Conservation (phyloP, 2,797 vertebrate genomes). For the Malurus leucopterus region DNA sequence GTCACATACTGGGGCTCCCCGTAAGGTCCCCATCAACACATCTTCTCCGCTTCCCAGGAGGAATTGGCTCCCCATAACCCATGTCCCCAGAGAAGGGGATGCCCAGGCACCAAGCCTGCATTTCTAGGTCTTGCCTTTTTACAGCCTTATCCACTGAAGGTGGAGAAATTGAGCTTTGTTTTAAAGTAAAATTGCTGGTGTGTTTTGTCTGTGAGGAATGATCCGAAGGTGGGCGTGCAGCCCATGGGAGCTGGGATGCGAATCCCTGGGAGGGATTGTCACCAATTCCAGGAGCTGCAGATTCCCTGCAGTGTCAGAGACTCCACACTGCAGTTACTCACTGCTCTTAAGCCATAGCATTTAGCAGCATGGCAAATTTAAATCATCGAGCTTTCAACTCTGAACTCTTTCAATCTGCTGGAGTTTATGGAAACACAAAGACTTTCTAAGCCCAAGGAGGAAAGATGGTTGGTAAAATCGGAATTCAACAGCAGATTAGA, state of each 20-base stretch:
- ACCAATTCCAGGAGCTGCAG: not conserved
- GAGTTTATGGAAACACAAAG: conserved; percentile 18
- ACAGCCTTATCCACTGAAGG: not conserved
- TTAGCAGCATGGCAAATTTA: not conserved
- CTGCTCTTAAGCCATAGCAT: not conserved
- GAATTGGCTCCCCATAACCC: not conserved
- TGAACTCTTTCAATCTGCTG: not conserved
- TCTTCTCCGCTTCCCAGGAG: not conserved
- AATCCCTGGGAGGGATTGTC: not conserved
- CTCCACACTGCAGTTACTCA: not conserved
- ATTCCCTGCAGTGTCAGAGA: not conserved
- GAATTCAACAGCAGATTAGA: conserved; percentile 42
- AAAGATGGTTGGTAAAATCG: not conserved
- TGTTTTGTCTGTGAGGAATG: not conserved
- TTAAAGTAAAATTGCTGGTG: not conserved
- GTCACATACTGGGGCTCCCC: not conserved
- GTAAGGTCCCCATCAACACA: not conserved
- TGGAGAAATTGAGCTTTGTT: not conserved
- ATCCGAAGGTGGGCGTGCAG: accelerated
- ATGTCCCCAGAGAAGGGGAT: accelerated
- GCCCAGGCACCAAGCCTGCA: not conserved
- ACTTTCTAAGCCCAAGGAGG: not conserved
- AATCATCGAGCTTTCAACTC: conserved; percentile 19
- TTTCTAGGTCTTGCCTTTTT: not conserved
- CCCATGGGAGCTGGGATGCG: not conserved